Conservation (phyloP, 2,797 vertebrate species). For the Amphiprion clarkii region DNA sequence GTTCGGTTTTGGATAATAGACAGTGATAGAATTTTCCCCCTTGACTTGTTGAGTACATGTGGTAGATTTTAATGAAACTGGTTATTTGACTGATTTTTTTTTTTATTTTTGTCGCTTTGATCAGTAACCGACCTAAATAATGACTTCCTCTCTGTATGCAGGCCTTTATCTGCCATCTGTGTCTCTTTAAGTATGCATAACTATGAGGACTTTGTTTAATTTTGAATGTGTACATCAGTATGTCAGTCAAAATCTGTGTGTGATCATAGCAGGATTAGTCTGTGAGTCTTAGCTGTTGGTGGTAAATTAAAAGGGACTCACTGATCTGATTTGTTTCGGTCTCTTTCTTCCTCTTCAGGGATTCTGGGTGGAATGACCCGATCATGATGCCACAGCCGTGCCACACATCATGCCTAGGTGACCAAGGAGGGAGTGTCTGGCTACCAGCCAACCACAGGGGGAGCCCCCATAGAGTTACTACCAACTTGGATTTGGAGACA, state of each 20-base stretch:
- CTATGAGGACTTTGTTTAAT: background rate
- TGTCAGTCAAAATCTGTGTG: background rate
- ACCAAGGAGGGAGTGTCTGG: conserved; percentile 77
- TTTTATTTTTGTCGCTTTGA: conserved; percentile 4
- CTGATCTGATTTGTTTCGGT: conserved; percentile 23
- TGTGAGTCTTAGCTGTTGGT: background rate
- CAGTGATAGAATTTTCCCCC: background rate
- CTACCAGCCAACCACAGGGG: conserved; percentile 73
- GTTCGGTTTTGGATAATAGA: background rate
- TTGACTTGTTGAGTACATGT: conserved; percentile 2
- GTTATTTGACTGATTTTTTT: conserved; percentile 11
- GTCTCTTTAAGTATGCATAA: background rate
- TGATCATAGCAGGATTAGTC: background rate
- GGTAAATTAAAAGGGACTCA: background rate
- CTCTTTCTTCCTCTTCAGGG: conserved; percentile 48
- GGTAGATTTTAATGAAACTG: background rate
- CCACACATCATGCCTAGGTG: conserved; percentile 72
- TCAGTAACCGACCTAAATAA: conserved; percentile 7
- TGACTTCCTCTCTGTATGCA: background rate
- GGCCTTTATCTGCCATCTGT: background rate
- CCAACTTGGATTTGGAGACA: conserved; percentile 61
- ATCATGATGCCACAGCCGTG: conserved; percentile 79
- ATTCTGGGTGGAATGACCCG: conserved; percentile 78
- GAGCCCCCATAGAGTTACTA: conserved; percentile 69
- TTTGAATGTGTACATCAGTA: background rate